phyloP scores from a whole-genome alignment of 2,888 invertebrate species.

The Brenthis ino region DNA sequence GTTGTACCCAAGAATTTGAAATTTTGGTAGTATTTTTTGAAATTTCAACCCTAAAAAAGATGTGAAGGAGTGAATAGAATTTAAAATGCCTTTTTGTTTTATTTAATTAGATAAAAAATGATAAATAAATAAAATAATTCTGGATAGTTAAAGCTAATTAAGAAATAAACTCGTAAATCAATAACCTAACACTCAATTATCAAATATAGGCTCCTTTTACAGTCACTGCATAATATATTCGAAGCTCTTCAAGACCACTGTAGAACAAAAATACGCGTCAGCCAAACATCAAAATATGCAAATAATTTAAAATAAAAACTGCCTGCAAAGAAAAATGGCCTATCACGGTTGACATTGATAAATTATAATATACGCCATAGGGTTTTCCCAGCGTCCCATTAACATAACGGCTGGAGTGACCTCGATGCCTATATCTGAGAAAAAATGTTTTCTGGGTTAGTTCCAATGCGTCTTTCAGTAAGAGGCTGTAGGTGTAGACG shows the following conservation, averaged over 20 bases:
- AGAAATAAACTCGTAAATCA: too few species aligned
- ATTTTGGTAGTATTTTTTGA: too few species aligned
- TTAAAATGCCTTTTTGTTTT: too few species aligned
- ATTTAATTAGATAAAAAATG: too few species aligned
- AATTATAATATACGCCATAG: constrained; percentile 70
- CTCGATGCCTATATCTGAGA: constrained; percentile 75
- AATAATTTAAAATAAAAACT: constrained; percentile 30
- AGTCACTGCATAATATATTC: neutral
- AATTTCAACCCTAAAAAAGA: too few species aligned
- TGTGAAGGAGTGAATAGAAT: too few species aligned
- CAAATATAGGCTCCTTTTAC: too few species aligned
- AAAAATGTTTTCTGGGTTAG: constrained; percentile 74
- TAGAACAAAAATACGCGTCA: neutral
- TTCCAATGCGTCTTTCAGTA: constrained; percentile 69
- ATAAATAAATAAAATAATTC: too few species aligned
- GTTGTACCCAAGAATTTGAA: too few species aligned
- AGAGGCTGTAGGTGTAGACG: constrained; percentile 72
- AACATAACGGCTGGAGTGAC: constrained; percentile 72
- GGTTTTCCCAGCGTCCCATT: constrained; percentile 69
- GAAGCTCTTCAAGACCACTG: neutral
- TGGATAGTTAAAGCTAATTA: too few species aligned
- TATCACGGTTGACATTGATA: constrained; percentile 66
- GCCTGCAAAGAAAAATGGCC: constrained; percentile 51
- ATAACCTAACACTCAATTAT: too few species aligned
- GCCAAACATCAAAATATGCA: constrained; percentile 19